Evolutionary conservation across 1,140 invertebrate species (phyloP).

Genomic region (Hylaeus anthracinus): DNA sequence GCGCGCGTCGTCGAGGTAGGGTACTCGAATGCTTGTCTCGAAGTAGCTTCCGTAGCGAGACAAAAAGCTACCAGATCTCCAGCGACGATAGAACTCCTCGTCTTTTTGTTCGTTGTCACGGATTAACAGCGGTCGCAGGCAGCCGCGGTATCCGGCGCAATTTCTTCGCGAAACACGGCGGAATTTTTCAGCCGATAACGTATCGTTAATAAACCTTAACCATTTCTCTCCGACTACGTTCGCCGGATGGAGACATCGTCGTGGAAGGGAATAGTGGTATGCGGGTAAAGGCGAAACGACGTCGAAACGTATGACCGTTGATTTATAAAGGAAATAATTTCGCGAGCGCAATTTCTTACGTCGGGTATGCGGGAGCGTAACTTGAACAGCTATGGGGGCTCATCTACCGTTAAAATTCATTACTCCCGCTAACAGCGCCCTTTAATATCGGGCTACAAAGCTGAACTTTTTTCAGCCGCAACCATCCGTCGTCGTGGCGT

Average conservation of each 20-base stretch:
- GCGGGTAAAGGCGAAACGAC: slow-evolving; percentile 50
- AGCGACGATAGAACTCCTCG: slow-evolving; percentile 5
- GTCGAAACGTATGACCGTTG: slow-evolving; percentile 72
- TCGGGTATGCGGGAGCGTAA: slow-evolving; percentile 46
- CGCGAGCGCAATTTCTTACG: slow-evolving; percentile 69
- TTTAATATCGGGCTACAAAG: slow-evolving; percentile 31
- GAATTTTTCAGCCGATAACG: slow-evolving; percentile 57
- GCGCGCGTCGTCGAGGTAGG: background rate
- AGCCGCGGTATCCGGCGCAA: slow-evolving; percentile 11
- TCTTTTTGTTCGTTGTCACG: background rate
- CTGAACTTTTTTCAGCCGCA: slow-evolving; percentile 12
- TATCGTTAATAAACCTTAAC: slow-evolving; percentile 64
- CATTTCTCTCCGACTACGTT: slow-evolving; percentile 44
- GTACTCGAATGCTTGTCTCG: no score
- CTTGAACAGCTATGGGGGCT: slow-evolving; percentile 38
- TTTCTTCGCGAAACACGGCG: slow-evolving; percentile 14
- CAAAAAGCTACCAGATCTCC: slow-evolving; percentile 1
- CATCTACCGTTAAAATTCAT: slow-evolving; percentile 66
- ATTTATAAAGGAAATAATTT: slow-evolving; percentile 77
- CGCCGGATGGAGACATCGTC: slow-evolving; percentile 42
- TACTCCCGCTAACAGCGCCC: slow-evolving; percentile 57
- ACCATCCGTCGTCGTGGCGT: no score
- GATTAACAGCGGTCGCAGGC: slow-evolving; percentile 26
- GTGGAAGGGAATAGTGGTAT: background rate
- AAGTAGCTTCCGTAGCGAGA: background rate